Evolutionary conservation across 1,140 invertebrate genomes (phyloP), one percentile per base, ranked within the genome.

Genomic region (Dreissena rostriformis): DNA sequence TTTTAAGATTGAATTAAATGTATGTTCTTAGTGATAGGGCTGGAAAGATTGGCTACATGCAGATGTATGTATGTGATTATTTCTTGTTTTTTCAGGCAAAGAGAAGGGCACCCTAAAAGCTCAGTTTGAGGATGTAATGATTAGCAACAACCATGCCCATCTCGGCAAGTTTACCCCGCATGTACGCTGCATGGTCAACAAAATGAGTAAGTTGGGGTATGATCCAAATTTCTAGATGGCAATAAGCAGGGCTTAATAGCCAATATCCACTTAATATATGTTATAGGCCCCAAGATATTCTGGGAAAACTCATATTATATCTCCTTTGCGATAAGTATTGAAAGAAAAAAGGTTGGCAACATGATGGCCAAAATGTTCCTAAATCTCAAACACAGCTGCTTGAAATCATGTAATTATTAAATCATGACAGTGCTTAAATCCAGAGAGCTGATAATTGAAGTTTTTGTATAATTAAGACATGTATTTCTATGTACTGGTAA

Each of bases 81-180:
- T 53, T 22, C 51, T 80, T 66, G 19, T 73, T 52, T 39, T 71
- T 81, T 39, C 22, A 81, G 79, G 79, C 8, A n/a, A 73, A 7
- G 55, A 51, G 14, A 81, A 81, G 29, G 14, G 8, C 2, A 19
- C 55, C 6, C 28, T 73, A 51, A 19, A 29, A 12, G 17, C 10
- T 24, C 70, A 74, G 28, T 82, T 75, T 28, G 15, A 12, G 8
- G 72, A 74, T 53, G 52, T 73, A 12, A 26, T 82, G 8, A 26
- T 7, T 10, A 82, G 80, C 28, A 57, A 28, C 8, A 75, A 82
- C 49, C 61, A 75, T 28, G n/a, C 52, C 7, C 29, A 53, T 12
- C 52, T 82, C 0, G 80, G 72, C 24, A 53, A 26, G n/a, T 82
- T 52, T 51, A 39, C 71, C 11, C 80, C 80, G 29, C 15, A 66